phyloP scores from a whole-genome alignment of 2,113 vertebrate species.

The Cyanistes caeruleus region DNA sequence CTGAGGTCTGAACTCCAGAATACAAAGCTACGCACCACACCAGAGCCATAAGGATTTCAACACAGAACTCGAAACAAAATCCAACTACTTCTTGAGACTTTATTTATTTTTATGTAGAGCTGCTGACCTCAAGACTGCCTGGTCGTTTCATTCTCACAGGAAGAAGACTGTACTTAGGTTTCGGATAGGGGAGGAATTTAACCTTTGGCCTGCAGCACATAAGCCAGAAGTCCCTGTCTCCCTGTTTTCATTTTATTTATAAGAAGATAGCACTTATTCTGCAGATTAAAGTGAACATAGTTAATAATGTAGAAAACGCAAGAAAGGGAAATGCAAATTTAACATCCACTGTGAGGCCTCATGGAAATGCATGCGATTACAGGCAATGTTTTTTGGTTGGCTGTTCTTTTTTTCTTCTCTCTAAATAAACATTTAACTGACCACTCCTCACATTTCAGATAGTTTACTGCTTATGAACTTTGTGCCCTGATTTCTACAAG shows the following conservation, averaged over 20 bases:
- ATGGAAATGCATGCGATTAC: background rate
- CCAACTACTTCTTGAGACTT: slow-evolving; percentile 29
- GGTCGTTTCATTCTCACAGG: slow-evolving; percentile 72
- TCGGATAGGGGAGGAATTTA: slow-evolving; percentile 59
- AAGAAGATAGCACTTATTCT: background rate
- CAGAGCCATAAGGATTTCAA: background rate
- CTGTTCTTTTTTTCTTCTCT: background rate
- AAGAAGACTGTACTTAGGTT: slow-evolving; percentile 60
- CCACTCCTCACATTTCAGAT: background rate
- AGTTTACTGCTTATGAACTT: background rate
- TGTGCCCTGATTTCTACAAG: background rate
- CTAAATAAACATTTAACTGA: background rate
- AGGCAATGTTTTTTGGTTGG: background rate
- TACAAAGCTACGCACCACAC: background rate
- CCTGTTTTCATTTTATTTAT: slow-evolving; percentile 25
- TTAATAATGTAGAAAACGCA: background rate
- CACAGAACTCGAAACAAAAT: slow-evolving; percentile 45
- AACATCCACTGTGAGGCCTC: background rate
- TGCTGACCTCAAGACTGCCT: slow-evolving; percentile 62
- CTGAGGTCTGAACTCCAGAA: background rate
- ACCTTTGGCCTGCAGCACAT: slow-evolving; percentile 59
- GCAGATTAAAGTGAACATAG: slow-evolving; percentile 20
- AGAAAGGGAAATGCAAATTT: background rate
- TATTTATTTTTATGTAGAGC: slow-evolving; percentile 66
- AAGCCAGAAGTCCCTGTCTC: slow-evolving; percentile 56